Evolutionary conservation across 2,888 invertebrate genomes (phyloP).

Genomic region (Chrysolina haemoptera): DNA sequence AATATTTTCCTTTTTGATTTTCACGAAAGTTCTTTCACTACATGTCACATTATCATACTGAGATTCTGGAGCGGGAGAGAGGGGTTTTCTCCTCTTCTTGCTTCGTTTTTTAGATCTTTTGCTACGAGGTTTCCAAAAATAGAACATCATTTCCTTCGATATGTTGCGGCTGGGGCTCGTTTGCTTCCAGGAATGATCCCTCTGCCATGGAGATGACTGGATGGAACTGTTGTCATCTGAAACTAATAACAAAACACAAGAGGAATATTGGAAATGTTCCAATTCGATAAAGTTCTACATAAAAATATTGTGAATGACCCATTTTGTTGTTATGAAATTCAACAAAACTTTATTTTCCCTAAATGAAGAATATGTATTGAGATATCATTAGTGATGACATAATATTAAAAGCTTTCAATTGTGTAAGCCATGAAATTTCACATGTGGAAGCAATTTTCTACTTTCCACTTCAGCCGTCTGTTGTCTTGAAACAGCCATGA

Average conservation of each 20-base stretch:
- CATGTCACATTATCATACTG: slow-evolving; percentile 34
- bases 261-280: neutral
- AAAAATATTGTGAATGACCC: too few relatives aligned
- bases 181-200: slow-evolving; percentile 93
- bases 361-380: too few relatives aligned
- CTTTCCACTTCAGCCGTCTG: too few relatives aligned
- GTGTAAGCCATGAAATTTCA: too few relatives aligned
- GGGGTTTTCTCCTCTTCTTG: slow-evolving; percentile 78
- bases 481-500: too few relatives aligned
- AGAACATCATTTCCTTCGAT: slow-evolving; percentile 82
- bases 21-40: slow-evolving; percentile 44
- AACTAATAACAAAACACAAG: slow-evolving; percentile 70
- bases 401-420: too few relatives aligned
- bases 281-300: too few relatives aligned
- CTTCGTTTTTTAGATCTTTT: slow-evolving; percentile 62
- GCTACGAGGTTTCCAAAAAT: slow-evolving; percentile 75
- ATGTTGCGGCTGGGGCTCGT: slow-evolving; percentile 81
- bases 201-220: slow-evolving; percentile 92
- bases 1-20: slow-evolving; percentile 46
- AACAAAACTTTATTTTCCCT: too few relatives aligned
- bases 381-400: too few relatives aligned
- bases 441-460: too few relatives aligned
- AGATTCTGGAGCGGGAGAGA: slow-evolving; percentile 66
- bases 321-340: too few relatives aligned
- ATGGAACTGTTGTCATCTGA: slow-evolving; percentile 93